Percentiles rank a stretch among this genome's conserved stretches.
Conservation (phyloP, 2,888 invertebrate species). For the Noctua fimbriata region DNA sequence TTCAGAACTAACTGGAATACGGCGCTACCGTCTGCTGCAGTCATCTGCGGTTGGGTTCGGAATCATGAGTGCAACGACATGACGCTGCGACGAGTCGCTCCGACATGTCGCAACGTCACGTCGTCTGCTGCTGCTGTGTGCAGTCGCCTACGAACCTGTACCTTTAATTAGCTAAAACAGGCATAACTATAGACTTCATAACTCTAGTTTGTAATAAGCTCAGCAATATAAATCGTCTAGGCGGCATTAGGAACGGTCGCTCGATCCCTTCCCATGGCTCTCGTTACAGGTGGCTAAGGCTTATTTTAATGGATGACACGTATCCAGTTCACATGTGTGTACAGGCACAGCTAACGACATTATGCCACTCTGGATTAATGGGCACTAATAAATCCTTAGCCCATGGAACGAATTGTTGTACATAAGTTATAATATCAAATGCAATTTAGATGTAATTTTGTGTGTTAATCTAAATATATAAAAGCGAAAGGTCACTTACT, state of each 20-base stretch:
- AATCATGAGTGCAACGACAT: too few species aligned
- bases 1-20: too few species aligned
- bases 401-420: not conserved
- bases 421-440: not conserved
- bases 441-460: not conserved
- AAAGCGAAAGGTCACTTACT: too few species aligned
- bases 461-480: too few species aligned
- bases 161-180: not conserved
- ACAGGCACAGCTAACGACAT: not conserved
- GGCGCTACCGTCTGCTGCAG: too few species aligned
- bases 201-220: slow-evolving; percentile 24
- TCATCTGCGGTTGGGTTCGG: too few species aligned
- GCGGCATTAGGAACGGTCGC: slow-evolving; percentile 1
- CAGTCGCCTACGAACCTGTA: too few species aligned
- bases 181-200: not conserved
- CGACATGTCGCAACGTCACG: too few species aligned
- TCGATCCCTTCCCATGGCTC: not conserved
- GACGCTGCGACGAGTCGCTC: too few species aligned
- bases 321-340: slow-evolving; percentile 6
- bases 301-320: slow-evolving; percentile 24
- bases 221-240: slow-evolving; percentile 21
- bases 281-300: slow-evolving; percentile 19
- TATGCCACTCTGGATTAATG: not conserved
- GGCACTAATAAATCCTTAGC: not conserved
- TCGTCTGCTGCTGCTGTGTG: too few species aligned